Evolutionary conservation across 2,888 invertebrate genomes (phyloP), one percentile per base, ranked within the genome.

Genomic region (Diplolepis rosae): DNA sequence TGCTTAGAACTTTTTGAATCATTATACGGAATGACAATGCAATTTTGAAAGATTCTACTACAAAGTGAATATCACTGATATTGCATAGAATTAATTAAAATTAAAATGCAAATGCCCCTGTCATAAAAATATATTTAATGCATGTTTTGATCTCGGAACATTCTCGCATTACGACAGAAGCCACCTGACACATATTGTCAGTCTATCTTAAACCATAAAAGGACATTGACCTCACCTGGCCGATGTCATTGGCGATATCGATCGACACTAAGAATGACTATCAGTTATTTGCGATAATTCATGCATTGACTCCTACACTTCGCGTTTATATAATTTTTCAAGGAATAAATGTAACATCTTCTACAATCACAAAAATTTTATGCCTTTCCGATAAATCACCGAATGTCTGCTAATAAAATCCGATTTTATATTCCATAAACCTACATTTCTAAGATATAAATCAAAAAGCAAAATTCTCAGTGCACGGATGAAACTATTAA

Each of bases 131-230:
- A 54, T 4, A 18, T 3, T 32, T 54, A 54, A 54, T 32, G 15
- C 6, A 56, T 56, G 13, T 56, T 56, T 54, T 56, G 18, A 32
- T 56, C 32, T 32, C 18, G 3, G 35, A 32, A 13, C 18, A 9
- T 15, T 54, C 15, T 54, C 11, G 32, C 54, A 54, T 54, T 32
- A 54, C 32, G 9, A 15, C n/a, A 52, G 35, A 35, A 56, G 35
- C 22, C 56, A 56, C 56, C 35, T 56, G 56, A 56, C 56, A 56
- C 35, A 35, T 56, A 56, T 56, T 56, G 56, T 56, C 30, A 56
- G 32, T 11, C 35, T 56, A 56, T 56, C 56, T 56, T 56, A 56
- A 56, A 56, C 56, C 32, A 5, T 22, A 56, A 18, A 9, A 35
- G 56, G 56, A 56, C 56, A 56, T 56, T 56, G 35, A 56, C 56